phyloP scores from a whole-genome alignment of 2,113 vertebrate species.

The Prinia subflava region DNA sequence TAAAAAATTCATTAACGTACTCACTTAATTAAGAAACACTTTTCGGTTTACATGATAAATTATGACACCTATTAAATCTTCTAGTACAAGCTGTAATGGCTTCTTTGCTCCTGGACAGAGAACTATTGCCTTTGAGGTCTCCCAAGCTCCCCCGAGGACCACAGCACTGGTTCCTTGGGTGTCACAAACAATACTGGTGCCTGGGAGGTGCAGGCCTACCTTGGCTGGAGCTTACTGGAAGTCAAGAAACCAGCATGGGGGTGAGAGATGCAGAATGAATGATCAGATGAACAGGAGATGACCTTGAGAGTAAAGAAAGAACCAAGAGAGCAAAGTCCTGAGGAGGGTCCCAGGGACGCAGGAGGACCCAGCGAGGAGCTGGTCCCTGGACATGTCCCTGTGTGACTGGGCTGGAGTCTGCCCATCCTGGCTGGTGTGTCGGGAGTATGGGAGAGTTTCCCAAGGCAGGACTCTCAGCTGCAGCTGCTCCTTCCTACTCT shows the following conservation, averaged over 20 bases:
- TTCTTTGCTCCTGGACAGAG: constrained; percentile 90
- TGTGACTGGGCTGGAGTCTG: not conserved
- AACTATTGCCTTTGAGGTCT: constrained; percentile 86
- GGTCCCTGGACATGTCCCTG: fast-evolving
- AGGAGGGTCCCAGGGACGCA: not conserved
- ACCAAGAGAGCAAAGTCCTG: not conserved
- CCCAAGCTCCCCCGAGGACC: constrained; percentile 81
- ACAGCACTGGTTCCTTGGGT: constrained; percentile 75
- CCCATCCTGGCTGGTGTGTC: not conserved
- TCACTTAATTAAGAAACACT: constrained; percentile 99
- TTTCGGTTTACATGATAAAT: constrained; percentile 99
- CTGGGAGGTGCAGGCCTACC: constrained; percentile 3
- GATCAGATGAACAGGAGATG: constrained; percentile 21
- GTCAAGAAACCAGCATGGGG: constrained; percentile 36
- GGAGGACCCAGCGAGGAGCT: fast-evolving
- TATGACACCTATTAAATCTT: constrained; percentile 99
- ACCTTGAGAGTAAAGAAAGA: constrained; percentile 61
- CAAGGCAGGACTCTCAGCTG: not conserved
- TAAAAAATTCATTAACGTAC: constrained; percentile 99
- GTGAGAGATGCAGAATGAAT: not conserved
- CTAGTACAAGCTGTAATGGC: constrained; percentile 91
- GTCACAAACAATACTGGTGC: constrained; percentile 73
- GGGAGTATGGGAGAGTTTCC: not conserved
- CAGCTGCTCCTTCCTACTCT: not conserved
- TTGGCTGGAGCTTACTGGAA: constrained; percentile 56